These are phyloP conservation scores for Carterocephalus palaemon DNA, from an alignment of 2,888 invertebrate species.

Conservation along the genomic window DNA sequence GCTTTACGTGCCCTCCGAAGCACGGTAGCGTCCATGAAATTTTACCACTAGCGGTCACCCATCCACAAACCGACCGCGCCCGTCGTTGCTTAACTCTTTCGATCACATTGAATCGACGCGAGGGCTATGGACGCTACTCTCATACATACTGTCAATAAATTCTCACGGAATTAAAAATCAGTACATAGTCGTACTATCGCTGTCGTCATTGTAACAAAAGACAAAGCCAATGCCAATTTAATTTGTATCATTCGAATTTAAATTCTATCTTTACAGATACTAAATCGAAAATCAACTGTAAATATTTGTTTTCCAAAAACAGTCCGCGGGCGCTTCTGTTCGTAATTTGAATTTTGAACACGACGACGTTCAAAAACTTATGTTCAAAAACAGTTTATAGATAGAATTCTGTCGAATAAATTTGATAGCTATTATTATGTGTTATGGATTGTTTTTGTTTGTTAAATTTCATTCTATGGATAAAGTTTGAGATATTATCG, in stretches of 20 bases:
- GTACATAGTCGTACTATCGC: background rate
- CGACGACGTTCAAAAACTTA: slow-evolving; percentile 17
- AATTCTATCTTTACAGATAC: slow-evolving; percentile 20
- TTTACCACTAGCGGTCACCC: too few species aligned
- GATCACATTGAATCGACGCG: too few species aligned
- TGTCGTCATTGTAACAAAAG: slow-evolving; percentile 37
- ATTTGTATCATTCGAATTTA: slow-evolving; percentile 18
- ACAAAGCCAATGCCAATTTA: slow-evolving; percentile 28
- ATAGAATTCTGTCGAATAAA: background rate
- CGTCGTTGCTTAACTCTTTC: too few species aligned
- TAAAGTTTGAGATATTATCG: slow-evolving; percentile 48
- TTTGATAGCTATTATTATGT: background rate
- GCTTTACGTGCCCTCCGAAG: too few species aligned
- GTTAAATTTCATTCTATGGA: slow-evolving; percentile 28
- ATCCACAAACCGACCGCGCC: too few species aligned
- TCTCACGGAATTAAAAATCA: background rate
- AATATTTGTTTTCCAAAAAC: slow-evolving; percentile 20
- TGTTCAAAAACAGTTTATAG: slow-evolving; percentile 28
- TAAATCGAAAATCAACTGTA: slow-evolving; percentile 28
- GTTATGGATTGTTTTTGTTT: slow-evolving; percentile 7
- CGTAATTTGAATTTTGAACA: slow-evolving; percentile 28
- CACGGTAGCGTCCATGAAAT: too few species aligned
- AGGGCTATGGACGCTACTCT: background rate
- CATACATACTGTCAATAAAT: background rate
- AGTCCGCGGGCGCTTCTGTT: slow-evolving; percentile 20